Percentiles rank a stretch among this genome's conserved stretches.
phyloP scores from a whole-genome alignment of 1,140 invertebrate genomes.

The Drepana arcuata region DNA sequence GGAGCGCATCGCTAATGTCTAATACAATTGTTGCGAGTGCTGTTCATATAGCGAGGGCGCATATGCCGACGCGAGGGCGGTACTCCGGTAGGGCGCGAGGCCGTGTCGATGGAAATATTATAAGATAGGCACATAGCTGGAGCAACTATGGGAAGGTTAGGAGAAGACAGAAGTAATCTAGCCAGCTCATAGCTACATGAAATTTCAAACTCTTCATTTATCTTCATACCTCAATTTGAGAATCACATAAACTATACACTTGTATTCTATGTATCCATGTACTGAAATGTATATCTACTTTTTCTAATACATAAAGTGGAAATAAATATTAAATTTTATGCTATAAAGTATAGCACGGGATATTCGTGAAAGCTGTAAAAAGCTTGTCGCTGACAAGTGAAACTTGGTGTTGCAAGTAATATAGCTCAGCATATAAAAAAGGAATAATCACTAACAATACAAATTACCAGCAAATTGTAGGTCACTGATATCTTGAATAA shows the following conservation, averaged over 20 bases:
- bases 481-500: background rate
- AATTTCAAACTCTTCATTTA: too few relatives aligned
- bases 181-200: background rate
- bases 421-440: too few relatives aligned
- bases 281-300: too few relatives aligned
- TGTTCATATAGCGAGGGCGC: slow-evolving; percentile 41
- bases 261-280: too few relatives aligned
- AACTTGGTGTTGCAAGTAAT: too few relatives aligned
- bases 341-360: too few relatives aligned
- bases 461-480: background rate
- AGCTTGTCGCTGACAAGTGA: too few relatives aligned
- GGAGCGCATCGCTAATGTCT: slow-evolving; percentile 45
- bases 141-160: background rate
- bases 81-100: slow-evolving; percentile 7
- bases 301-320: too few relatives aligned
- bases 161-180: background rate
- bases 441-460: background rate
- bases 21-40: slow-evolving; percentile 56
- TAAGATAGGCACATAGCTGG: background rate
- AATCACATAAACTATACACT: too few relatives aligned
- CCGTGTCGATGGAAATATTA: slow-evolving; percentile 1
- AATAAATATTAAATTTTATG: too few relatives aligned
- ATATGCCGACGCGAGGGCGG: slow-evolving; percentile 13
- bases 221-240: too few relatives aligned
- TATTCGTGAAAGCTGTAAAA: too few relatives aligned